phyloP scores from a whole-genome alignment of 2,888 invertebrate genomes.

The Brenthis daphne region DNA sequence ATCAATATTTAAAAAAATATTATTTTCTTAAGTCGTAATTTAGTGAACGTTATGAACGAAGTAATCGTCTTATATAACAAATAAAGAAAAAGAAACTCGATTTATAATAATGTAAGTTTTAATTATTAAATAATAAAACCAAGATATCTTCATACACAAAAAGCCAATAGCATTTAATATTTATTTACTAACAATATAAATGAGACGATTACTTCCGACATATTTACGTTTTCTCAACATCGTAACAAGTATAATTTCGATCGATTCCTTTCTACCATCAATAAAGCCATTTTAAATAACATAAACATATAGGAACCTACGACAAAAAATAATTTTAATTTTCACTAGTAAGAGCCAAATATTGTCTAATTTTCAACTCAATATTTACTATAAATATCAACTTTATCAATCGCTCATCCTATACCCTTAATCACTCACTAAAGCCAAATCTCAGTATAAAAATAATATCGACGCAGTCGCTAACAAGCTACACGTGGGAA shows the following conservation, averaged over 20 bases:
- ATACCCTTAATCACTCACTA: slow-evolving; percentile 13
- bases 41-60: background rate
- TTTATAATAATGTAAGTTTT: background rate
- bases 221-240: slow-evolving; percentile 1
- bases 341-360: slow-evolving; percentile 16
- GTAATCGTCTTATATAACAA: slow-evolving; percentile 2
- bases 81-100: too few relatives aligned
- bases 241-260: slow-evolving; percentile 31
- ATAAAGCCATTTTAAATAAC: slow-evolving; percentile 26
- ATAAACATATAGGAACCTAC: slow-evolving; percentile 14
- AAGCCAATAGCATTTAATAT: too few relatives aligned
- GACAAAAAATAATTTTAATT: slow-evolving; percentile 16
- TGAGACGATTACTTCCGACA: slow-evolving; percentile 5
- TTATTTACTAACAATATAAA: background rate
- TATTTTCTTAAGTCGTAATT: slow-evolving; percentile 17
- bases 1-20: slow-evolving; percentile 24
- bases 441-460: slow-evolving; percentile 21
- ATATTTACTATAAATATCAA: slow-evolving; percentile 12
- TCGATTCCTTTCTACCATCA: slow-evolving; percentile 24
- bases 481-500: slow-evolving; percentile 18
- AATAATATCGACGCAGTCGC: slow-evolving; percentile 16
- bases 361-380: slow-evolving; percentile 18
- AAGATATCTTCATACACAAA: background rate
- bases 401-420: slow-evolving; percentile 8
- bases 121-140: background rate